Evolutionary conservation across 2,797 vertebrate genomes (phyloP).

Genomic region (Ctenosaura bakeri): DNA sequence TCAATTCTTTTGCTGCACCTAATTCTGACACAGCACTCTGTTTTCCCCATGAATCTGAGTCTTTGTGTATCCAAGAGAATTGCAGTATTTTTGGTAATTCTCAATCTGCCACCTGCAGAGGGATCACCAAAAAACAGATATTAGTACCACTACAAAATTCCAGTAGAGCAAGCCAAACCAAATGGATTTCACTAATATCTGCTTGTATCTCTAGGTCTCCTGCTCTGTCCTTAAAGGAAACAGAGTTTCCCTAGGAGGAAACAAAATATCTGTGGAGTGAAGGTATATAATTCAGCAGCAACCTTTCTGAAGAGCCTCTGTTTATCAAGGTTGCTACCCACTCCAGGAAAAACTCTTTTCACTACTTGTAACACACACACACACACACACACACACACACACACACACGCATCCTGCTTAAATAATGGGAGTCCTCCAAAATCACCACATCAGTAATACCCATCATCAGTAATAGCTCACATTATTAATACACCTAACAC

Average conservation of each 20-base stretch:
- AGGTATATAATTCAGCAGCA: not conserved
- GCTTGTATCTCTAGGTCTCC: not conserved
- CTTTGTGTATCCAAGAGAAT: not conserved
- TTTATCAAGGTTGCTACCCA: not conserved
- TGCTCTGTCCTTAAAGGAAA: not conserved
- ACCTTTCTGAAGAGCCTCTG: not conserved
- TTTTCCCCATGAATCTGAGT: not conserved
- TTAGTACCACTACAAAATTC: not conserved
- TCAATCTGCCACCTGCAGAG: not conserved
- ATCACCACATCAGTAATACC: not conserved
- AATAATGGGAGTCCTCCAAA: not conserved
- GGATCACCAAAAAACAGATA: not conserved
- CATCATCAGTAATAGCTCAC: too few relatives aligned
- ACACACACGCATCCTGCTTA: not conserved
- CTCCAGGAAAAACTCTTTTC: not conserved
- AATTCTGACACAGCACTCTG: not conserved
- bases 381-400: not conserved
- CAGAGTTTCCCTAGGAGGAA: not conserved
- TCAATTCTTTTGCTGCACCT: not conserved
- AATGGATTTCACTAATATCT: not conserved
- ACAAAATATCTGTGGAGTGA: not conserved
- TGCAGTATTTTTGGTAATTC: not conserved
- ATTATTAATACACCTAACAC: too few relatives aligned
- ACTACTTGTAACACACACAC: not conserved
- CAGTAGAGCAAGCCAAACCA: not conserved